Evolutionary conservation across 1,140 invertebrate species (phyloP).

Genomic region (Bombus superbus): DNA sequence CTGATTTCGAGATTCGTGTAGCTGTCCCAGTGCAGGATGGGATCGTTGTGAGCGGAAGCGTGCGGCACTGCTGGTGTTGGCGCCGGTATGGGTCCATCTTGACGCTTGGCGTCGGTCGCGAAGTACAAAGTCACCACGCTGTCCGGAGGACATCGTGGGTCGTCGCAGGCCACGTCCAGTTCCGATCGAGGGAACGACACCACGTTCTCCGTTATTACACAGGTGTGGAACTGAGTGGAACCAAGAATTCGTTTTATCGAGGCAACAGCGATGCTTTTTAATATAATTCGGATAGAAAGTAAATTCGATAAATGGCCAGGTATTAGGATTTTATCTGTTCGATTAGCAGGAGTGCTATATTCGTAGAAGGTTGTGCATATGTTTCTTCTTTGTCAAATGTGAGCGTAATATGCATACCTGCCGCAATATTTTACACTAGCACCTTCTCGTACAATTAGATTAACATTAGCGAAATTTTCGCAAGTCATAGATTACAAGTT

Average conservation of each 20-base stretch:
- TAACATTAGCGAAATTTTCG: no score
- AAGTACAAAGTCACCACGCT: constrained; percentile 94
- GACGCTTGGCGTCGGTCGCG: constrained; percentile 82
- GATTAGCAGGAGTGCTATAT: no score
- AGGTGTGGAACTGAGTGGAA: constrained; percentile 94
- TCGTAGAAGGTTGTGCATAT: no score
- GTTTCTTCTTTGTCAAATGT: no score
- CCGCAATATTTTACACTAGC: no score
- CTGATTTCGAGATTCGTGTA: constrained; percentile 89
- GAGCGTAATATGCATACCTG: no score
- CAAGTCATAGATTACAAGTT: no score
- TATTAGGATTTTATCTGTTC: no score
- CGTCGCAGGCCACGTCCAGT: constrained; percentile 91
- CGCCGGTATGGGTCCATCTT: constrained; percentile 86
- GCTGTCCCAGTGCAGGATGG: constrained; percentile 91
- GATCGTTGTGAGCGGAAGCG: constrained; percentile 85
- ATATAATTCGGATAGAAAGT: no score
- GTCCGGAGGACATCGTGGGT: constrained; percentile 88
- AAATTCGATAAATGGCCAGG: no score
- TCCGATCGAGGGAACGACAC: constrained; percentile 93
- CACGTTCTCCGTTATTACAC: constrained; percentile 92
- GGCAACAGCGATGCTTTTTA: no score
- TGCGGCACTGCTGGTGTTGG: constrained; percentile 89
- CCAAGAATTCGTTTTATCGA: not conserved
- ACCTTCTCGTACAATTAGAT: no score